Percentiles rank a stretch among this genome's conserved stretches.
phyloP scores from a whole-genome alignment of 2,113 vertebrate species.

The Phainopepla nitens region DNA sequence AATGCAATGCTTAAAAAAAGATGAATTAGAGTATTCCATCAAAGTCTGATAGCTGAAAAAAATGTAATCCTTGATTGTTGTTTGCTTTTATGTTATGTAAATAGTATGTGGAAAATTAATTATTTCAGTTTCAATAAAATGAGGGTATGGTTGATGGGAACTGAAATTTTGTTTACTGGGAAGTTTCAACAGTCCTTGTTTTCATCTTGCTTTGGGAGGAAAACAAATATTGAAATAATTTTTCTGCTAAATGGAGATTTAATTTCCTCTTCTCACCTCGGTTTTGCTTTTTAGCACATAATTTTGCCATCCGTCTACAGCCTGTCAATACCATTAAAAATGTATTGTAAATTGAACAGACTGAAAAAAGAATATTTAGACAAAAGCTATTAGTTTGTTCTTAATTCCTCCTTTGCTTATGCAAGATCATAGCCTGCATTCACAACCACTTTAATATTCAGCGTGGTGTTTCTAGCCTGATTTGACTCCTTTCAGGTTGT shows the following conservation, averaged over 20 bases:
- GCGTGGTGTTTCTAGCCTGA: not conserved
- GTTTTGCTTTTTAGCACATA: conserved; percentile 13
- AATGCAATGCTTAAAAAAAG: not conserved
- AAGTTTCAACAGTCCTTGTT: not conserved
- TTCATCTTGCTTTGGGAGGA: not conserved
- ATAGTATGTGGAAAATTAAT: not conserved
- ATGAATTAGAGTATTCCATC: not conserved
- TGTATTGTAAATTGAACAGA: not conserved
- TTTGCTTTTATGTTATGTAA: not conserved
- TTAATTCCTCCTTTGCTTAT: not conserved
- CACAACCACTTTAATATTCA: not conserved
- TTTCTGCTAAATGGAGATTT: not conserved
- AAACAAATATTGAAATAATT: not conserved
- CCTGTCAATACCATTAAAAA: conserved; percentile 1
- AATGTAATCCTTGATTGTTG: not conserved
- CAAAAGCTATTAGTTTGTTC: not conserved
- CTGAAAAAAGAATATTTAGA: not conserved
- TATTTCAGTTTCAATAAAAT: not conserved
- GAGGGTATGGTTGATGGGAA: not conserved
- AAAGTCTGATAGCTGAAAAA: not conserved
- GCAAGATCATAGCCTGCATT: not conserved
- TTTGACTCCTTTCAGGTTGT: not conserved
- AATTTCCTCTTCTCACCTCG: not conserved
- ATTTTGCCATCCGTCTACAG: not conserved
- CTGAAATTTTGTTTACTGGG: not conserved